Evolutionary conservation across 2,888 invertebrate species (phyloP).

Genomic region (Junonia oenone): DNA sequence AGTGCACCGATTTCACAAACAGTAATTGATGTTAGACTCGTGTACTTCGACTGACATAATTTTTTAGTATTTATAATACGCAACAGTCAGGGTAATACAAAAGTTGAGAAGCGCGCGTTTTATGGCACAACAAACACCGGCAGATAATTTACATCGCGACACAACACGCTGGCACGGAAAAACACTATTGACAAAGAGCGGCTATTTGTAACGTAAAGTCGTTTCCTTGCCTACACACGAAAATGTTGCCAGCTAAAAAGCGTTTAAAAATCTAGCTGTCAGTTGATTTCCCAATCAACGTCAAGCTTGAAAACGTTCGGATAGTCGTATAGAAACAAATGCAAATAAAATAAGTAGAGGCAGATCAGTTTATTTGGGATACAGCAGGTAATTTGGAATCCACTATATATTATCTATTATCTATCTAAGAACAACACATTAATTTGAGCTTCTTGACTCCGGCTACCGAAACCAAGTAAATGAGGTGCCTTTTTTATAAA

Average conservation of each 20-base stretch:
- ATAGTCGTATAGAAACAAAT: neutral
- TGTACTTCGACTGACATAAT: constrained; percentile 1
- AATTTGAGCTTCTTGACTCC: too few species aligned
- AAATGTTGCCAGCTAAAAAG: constrained; percentile 16
- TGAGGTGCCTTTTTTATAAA: too few species aligned
- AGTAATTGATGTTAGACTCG: constrained; percentile 9
- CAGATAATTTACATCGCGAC: constrained; percentile 10
- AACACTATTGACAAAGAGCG: constrained; percentile 16
- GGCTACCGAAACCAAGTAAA: too few species aligned
- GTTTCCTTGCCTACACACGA: constrained; percentile 1
- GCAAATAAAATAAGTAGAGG: too few species aligned
- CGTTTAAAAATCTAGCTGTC: constrained; percentile 1
- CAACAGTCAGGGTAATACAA: constrained; percentile 6
- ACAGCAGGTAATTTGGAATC: too few species aligned
- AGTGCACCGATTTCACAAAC: constrained; percentile 16
- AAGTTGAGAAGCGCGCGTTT: constrained; percentile 19
- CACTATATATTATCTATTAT: too few species aligned
- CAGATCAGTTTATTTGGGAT: too few species aligned
- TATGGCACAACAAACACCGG: constrained; percentile 11
- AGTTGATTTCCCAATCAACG: constrained; percentile 9
- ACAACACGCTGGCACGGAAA: constrained; percentile 12
- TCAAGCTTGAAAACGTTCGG: neutral
- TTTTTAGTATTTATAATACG: constrained; percentile 3
- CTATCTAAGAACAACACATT: too few species aligned
- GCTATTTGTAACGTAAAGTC: neutral